Evolutionary conservation across 2,113 vertebrate species (phyloP).

Genomic region (Axis porcinus): DNA sequence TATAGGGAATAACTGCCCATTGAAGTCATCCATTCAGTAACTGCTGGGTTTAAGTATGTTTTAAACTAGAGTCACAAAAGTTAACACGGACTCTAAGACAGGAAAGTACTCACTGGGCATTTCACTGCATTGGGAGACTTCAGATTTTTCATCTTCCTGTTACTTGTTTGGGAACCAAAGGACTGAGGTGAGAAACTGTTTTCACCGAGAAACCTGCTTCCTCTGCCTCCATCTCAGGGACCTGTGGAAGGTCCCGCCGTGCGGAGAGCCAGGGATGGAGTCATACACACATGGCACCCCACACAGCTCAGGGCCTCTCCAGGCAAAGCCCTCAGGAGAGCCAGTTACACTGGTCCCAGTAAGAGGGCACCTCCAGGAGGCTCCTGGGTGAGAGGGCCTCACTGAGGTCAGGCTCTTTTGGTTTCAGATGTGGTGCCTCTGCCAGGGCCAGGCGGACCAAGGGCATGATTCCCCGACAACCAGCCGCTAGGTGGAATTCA

Average conservation of each 20-base stretch:
- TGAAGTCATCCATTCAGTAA: background rate
- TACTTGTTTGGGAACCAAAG: background rate
- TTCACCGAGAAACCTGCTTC: background rate
- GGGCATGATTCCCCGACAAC: background rate
- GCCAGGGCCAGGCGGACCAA: constrained; percentile 16
- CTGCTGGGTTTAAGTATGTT: background rate
- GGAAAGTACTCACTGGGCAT: fast-evolving
- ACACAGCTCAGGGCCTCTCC: background rate
- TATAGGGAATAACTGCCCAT: background rate
- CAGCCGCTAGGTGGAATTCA: constrained; percentile 4
- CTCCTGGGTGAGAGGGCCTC: background rate
- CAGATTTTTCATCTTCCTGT: background rate
- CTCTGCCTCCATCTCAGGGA: background rate
- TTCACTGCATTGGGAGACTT: background rate
- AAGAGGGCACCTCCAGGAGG: background rate
- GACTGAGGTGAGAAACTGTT: background rate
- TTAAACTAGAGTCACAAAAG: background rate
- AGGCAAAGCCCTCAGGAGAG: background rate
- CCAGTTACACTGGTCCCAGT: fast-evolving
- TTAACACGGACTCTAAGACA: fast-evolving
- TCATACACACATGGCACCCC: fast-evolving
- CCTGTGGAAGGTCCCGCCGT: fast-evolving
- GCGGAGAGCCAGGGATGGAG: background rate
- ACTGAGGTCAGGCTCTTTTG: background rate
- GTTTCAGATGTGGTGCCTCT: background rate